phyloP scores from a whole-genome alignment of 2,797 vertebrate genomes.

The Thaleichthys pacificus region DNA sequence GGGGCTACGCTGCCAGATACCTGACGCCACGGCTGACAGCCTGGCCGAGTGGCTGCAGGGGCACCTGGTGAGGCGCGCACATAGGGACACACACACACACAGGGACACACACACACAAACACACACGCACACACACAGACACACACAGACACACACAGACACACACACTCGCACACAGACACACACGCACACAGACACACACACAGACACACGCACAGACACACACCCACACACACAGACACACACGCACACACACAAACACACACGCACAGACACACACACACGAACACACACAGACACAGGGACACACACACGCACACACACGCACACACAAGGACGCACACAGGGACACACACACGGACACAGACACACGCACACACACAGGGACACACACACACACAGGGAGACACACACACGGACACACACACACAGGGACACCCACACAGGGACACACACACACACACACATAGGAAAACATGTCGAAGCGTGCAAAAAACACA shows the following conservation, averaged over 20 bases:
- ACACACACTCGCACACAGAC: neutral
- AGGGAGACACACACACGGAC: too few relatives aligned
- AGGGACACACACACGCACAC: too few relatives aligned
- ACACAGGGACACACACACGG: too few relatives aligned
- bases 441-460: too few relatives aligned
- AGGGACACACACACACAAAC: neutral
- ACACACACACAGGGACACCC: neutral
- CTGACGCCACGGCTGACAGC: constrained; percentile 86
- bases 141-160: neutral
- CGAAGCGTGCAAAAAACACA: too few relatives aligned
- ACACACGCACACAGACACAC: too few relatives aligned
- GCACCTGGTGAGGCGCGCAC: constrained; percentile 79
- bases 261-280: neutral
- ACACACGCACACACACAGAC: neutral
- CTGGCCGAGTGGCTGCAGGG: constrained; percentile 92
- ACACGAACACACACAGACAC: neutral
- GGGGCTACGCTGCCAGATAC: constrained; percentile 90
- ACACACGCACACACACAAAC: neutral
- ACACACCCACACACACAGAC: neutral
- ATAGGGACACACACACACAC: neutral
- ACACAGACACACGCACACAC: too few relatives aligned
- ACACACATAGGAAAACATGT: constrained; percentile 1
- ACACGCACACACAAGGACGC: too few relatives aligned
- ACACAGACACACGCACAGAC: too few relatives aligned
- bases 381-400: too few relatives aligned